These are phyloP conservation scores for Amphiprion percula DNA, from an alignment of 2,113 vertebrate species.

Conservation along the genomic window DNA sequence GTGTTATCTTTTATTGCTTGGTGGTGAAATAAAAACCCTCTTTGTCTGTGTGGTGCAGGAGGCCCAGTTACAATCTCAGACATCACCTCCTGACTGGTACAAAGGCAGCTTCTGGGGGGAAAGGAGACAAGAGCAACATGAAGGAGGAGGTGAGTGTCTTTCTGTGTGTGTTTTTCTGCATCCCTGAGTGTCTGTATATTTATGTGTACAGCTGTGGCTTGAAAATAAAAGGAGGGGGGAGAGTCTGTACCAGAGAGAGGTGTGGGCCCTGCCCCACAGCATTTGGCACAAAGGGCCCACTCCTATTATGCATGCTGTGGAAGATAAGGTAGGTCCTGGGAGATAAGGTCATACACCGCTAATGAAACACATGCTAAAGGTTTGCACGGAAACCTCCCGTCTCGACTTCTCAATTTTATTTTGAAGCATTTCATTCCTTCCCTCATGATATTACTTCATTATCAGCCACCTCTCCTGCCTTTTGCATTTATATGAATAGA, in stretches of 20 bases:
- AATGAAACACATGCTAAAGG: slow-evolving; percentile 72
- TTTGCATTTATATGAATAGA: slow-evolving; percentile 44
- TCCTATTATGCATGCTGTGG: slow-evolving; percentile 75
- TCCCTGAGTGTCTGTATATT: slow-evolving; percentile 51
- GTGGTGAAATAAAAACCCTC: slow-evolving; percentile 43
- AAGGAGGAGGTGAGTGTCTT: slow-evolving; percentile 62
- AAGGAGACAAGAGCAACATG: neutral
- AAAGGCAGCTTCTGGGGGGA: slow-evolving; percentile 28
- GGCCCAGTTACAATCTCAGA: slow-evolving; percentile 39
- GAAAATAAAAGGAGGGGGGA: slow-evolving; percentile 16
- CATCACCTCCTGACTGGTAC: slow-evolving; percentile 45
- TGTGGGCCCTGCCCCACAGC: slow-evolving; percentile 68
- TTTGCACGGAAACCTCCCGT: slow-evolving; percentile 45
- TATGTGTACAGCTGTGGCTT: slow-evolving; percentile 70
- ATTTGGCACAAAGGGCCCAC: slow-evolving; percentile 72
- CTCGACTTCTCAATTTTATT: slow-evolving; percentile 55
- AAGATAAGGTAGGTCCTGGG: slow-evolving; percentile 61
- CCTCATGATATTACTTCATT: slow-evolving; percentile 17
- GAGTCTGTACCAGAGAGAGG: slow-evolving; percentile 42
- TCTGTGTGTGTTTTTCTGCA: slow-evolving; percentile 53
- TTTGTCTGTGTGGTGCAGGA: slow-evolving; percentile 30
- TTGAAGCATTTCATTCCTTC: slow-evolving; percentile 37
- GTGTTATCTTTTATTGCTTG: slow-evolving; percentile 27
- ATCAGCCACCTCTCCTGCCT: slow-evolving; percentile 19
- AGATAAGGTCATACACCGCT: slow-evolving; percentile 74